Evolutionary conservation across 2,113 vertebrate species (phyloP).

Genomic region (Pangasianodon gigas): DNA sequence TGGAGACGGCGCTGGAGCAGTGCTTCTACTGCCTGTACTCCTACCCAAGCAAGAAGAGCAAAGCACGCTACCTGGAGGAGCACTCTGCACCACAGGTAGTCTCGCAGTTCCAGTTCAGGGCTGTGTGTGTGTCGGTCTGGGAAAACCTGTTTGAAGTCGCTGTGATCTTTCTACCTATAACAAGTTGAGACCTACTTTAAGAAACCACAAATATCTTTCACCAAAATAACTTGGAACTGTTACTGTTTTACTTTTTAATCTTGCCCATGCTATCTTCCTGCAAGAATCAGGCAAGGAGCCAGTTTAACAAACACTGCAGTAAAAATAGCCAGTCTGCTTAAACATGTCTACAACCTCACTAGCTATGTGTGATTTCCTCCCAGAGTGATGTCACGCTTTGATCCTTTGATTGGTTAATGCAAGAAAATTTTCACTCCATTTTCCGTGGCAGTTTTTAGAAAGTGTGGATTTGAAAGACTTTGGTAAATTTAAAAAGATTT

Average conservation of each 20-base stretch:
- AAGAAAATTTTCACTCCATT: too few relatives aligned
- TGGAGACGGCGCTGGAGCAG: constrained; percentile 94
- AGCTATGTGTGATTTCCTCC: neutral
- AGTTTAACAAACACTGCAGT: too few relatives aligned
- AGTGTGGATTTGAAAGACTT: neutral
- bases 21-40: constrained; percentile 94
- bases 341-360: neutral
- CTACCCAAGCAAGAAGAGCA: constrained; percentile 97
- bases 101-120: neutral
- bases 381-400: neutral
- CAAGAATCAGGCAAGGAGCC: too few relatives aligned
- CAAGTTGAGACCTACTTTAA: neutral
- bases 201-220: neutral
- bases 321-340: neutral
- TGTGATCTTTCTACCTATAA: neutral
- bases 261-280: too few relatives aligned
- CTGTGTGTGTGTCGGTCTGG: neutral
- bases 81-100: constrained; percentile 91
- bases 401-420: neutral
- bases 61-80: constrained; percentile 94
- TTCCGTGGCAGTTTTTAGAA: neutral
- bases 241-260: too few relatives aligned
- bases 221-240: neutral
- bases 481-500: neutral
- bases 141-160: neutral